Evolutionary conservation across 2,113 vertebrate species (phyloP).

Genomic region (Hyperoodon ampullatus): DNA sequence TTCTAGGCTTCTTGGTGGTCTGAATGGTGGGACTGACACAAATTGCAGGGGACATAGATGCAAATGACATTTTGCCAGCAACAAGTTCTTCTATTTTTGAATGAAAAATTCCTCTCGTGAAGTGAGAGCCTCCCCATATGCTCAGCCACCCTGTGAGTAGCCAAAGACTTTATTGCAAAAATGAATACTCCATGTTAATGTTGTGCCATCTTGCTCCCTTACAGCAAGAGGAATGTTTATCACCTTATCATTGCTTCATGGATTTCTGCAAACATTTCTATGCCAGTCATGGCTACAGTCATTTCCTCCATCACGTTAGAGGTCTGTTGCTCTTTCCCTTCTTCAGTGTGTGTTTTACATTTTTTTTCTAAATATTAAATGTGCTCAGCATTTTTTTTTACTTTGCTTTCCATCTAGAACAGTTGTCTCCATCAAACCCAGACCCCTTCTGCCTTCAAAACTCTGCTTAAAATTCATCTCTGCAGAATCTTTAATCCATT

Average conservation of each 20-base stretch:
- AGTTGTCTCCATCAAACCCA: conserved; percentile 47
- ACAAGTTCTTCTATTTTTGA: conserved; percentile 66
- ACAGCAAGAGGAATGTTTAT: conserved; percentile 45
- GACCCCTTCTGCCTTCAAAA: conserved; percentile 48
- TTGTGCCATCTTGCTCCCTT: conserved; percentile 52
- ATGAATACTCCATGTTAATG: conserved; percentile 53
- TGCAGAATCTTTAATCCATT: conserved; percentile 56
- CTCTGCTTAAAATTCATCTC: conserved; percentile 45
- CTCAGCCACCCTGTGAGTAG: conserved; percentile 42
- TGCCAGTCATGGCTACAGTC: not conserved
- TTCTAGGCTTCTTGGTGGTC: conserved; percentile 42
- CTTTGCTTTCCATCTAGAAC: conserved; percentile 50
- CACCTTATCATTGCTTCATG: conserved; percentile 45
- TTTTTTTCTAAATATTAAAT: conserved; percentile 45
- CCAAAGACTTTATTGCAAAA: conserved; percentile 65
- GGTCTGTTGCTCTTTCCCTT: conserved; percentile 22
- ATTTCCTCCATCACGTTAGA: conserved; percentile 54
- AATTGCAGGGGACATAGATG: conserved; percentile 47
- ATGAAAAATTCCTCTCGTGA: conserved; percentile 63
- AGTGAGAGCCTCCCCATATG: conserved; percentile 63
- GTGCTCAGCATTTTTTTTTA: conserved; percentile 53
- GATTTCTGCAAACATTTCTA: conserved; percentile 61
- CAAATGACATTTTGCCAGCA: conserved; percentile 59
- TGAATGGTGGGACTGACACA: conserved; percentile 1
- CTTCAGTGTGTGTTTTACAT: not conserved